Conservation (phyloP, 2,797 vertebrate species). For the Euphonia xanthogaster region DNA sequence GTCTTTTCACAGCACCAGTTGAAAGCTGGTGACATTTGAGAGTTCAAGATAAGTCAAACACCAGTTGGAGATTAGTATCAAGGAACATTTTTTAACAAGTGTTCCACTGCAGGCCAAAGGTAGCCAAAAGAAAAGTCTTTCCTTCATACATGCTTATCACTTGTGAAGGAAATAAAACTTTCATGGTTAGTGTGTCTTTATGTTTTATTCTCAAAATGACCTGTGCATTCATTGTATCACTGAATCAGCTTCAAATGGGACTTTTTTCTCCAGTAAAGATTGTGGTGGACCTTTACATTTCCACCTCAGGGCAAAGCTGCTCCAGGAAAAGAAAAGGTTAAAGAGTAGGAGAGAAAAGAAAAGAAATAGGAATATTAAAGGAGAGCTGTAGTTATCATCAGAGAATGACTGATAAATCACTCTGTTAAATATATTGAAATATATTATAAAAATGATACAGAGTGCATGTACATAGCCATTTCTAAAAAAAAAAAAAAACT, state of each 20-base stretch:
- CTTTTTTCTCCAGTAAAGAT: not conserved
- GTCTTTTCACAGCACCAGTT: not conserved
- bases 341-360: not conserved
- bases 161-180: constrained; percentile 22
- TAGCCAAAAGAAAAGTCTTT: not conserved
- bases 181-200: not conserved
- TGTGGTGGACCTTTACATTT: not conserved
- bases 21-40: constrained; percentile 41
- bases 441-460: not conserved
- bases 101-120: not conserved
- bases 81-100: constrained; percentile 24
- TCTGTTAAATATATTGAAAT: not conserved
- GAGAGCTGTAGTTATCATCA: not conserved
- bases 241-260: not conserved
- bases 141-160: not conserved
- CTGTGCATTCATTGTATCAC: not conserved
- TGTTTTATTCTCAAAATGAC: constrained; percentile 1
- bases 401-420: not conserved
- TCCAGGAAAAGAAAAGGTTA: not conserved
- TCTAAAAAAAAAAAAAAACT: not conserved
- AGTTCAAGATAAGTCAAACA: constrained; percentile 27
- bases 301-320: not conserved
- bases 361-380: not conserved
- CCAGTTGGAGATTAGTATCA: constrained; percentile 15
- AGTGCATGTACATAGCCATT: rapidly evolving